Evolutionary conservation across 1,140 invertebrate species (phyloP), one percentile per base, ranked within the genome.

Genomic region (Rhagoletis zephyria): DNA sequence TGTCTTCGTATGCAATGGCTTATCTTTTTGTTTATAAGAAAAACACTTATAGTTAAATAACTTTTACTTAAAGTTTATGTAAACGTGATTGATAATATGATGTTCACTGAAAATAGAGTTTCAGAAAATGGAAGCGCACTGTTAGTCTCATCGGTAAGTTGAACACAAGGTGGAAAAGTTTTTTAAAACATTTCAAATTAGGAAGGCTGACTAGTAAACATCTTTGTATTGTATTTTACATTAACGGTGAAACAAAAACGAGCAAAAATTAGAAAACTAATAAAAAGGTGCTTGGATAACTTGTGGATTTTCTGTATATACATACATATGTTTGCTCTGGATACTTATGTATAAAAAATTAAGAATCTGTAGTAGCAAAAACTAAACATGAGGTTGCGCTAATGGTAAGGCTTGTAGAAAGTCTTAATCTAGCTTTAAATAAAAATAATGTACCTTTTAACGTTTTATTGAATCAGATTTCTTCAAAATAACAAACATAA

Each of bases 61-160:
- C 60, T 85, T 63, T 85, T 63, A 63, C 60, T 61, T 85, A 85
- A 16, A 30, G 40, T 61, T 85, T 85, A 87, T 85, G 48, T 85
- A 85, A 56, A 85, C 60, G 60, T 85, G 85, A 85, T 63, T 88
- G 87, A 85, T 89, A 89, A 65, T 87, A 88, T 86, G 87, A 87
- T 87, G 87, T 87, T 88, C 87, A 88, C 87, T 88, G 87, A 67
- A 88, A 88, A 88, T 88, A 88, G 87, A 87, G 67, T 88, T 87
- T 56, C 61, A 88, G 85, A 87, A 87, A 88, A 87, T 85, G 81
- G 87, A 88, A 88, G 88, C 88, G 48, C 59, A 85, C 64, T 70
- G 88, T 88, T 88, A 88, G 88, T 87, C 64, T 85, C 60, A 59
- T 87, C 56, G 74, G 74, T 56, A 81, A 81, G 48, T 81, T 81